Base-by-base conservation (phyloP, 2,888 invertebrate species). In the Autographa pulchrina region DNA sequence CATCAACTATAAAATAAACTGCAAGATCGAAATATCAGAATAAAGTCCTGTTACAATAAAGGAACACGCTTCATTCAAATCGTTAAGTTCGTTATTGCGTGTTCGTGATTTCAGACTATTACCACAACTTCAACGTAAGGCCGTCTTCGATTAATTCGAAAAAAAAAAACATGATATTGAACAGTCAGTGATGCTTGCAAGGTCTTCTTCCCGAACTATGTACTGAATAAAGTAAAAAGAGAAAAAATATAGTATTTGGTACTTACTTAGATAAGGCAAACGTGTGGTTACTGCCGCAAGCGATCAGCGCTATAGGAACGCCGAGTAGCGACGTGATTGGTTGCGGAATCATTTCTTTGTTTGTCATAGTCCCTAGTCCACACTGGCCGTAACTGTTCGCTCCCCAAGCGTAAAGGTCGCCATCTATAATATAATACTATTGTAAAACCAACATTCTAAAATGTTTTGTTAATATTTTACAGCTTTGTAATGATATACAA, bases 391-490 rank as follows among this genome's bases (percentile, higher is more conserved):
- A 97, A 70, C 96, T 96, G 86, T 99, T 99, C 52, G 97, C 97
- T 60, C 99, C 99, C 98, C 98, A 99, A 0, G 98, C 91, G 90
- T 97, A 98, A n/a, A 99, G 91, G 84, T 98, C 98, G 58, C 99
- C 99, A 95, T 97, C 98, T 97, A 91, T 74, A 93, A 92, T 56
- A 1, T 56, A 35, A 77, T 16, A 52, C 58, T 63, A 20, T 16
- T 31, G 14, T 16, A n/a, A 38, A 32, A 5, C 11, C 7, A 61
- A 20, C 18, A 18, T 54, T 9, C 8, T 3, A 56, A n/a, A 4
- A 13, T 41, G 4, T 41, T 4, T 2, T 6, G n/a, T n/a, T 7
- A 5, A 48, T 48, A 25, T 48, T n/a, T 0, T n/a, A 48, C n/a
- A 4, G 5, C 7, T n/a, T 48, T 48, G 48, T 38, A 38, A 11